These are phyloP conservation scores for Notolabrus celidotus DNA, from an alignment of 2,797 vertebrate genomes.

Conservation along the genomic window DNA sequence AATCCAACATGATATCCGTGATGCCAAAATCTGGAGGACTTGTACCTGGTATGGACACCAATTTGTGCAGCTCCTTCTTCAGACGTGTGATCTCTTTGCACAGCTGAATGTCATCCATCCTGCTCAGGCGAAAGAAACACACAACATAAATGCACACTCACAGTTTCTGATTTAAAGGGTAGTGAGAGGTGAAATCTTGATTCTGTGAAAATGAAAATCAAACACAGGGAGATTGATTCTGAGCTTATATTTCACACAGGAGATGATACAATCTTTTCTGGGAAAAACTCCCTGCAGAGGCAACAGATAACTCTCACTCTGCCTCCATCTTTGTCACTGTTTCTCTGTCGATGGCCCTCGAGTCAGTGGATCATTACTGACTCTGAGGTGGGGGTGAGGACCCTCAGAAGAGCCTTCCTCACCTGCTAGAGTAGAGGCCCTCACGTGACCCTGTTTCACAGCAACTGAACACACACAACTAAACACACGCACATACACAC, in stretches of 20 bases:
- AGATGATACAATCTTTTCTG: slow-evolving; percentile 27
- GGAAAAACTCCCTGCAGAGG: slow-evolving; percentile 20
- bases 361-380: slow-evolving; percentile 34
- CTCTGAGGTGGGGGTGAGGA: slow-evolving; percentile 4
- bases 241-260: slow-evolving; percentile 26
- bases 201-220: slow-evolving; percentile 24
- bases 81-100: slow-evolving; percentile 92
- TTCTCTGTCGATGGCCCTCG: slow-evolving; percentile 10
- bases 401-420: background rate
- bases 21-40: background rate
- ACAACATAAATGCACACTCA: background rate
- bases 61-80: slow-evolving; percentile 90
- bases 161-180: background rate
- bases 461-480: background rate
- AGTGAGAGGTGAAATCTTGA: background rate
- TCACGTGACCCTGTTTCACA: background rate
- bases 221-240: slow-evolving; percentile 17
- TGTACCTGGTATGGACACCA: slow-evolving; percentile 88
- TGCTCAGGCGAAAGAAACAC: slow-evolving; percentile 55
- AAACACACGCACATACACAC: background rate
- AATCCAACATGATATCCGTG: no score
- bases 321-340: background rate
- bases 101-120: slow-evolving; percentile 95
- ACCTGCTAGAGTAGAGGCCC: background rate
- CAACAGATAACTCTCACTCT: slow-evolving; percentile 34